Evolutionary conservation across 2,888 invertebrate genomes (phyloP).

Genomic region (Apamea epomidion): DNA sequence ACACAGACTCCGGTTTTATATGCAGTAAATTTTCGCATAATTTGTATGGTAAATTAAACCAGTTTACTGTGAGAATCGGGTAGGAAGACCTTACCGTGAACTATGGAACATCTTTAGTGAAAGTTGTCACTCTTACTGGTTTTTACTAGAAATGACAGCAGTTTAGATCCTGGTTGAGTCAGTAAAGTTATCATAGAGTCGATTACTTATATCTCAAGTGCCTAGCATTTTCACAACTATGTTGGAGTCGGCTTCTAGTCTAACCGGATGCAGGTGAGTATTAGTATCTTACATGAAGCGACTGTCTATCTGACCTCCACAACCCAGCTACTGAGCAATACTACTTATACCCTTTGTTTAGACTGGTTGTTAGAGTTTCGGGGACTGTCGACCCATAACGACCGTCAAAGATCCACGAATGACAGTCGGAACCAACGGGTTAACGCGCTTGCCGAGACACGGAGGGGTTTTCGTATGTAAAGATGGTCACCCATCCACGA

Average conservation of each 20-base stretch:
- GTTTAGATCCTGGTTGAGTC: conserved; percentile 23
- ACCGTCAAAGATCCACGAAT: too few species aligned
- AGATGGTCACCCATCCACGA: too few species aligned
- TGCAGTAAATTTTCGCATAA: conserved; percentile 45
- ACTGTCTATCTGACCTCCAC: not conserved
- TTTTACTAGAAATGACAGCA: conserved; percentile 25
- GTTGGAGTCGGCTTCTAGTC: not conserved
- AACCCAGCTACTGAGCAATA: not conserved
- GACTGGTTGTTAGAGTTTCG: too few species aligned
- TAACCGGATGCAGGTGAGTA: too few species aligned
- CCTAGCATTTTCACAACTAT: not conserved
- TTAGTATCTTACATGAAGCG: not conserved
- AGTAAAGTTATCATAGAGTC: not conserved
- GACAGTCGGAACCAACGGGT: too few species aligned
- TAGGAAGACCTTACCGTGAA: conserved; percentile 39
- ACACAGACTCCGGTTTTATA: conserved; percentile 18
- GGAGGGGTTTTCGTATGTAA: too few species aligned
- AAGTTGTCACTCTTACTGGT: conserved; percentile 46
- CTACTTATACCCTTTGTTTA: too few species aligned
- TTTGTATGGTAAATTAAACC: conserved; percentile 42
- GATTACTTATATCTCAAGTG: conserved; percentile 5
- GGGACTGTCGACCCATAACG: too few species aligned
- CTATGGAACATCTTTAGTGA: conserved; percentile 51
- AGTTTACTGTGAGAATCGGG: conserved; percentile 53
- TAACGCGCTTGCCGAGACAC: too few species aligned